Conservation (phyloP, 92 coral and sea anemone genomes). For the Virgularia gustaviana region DNA sequence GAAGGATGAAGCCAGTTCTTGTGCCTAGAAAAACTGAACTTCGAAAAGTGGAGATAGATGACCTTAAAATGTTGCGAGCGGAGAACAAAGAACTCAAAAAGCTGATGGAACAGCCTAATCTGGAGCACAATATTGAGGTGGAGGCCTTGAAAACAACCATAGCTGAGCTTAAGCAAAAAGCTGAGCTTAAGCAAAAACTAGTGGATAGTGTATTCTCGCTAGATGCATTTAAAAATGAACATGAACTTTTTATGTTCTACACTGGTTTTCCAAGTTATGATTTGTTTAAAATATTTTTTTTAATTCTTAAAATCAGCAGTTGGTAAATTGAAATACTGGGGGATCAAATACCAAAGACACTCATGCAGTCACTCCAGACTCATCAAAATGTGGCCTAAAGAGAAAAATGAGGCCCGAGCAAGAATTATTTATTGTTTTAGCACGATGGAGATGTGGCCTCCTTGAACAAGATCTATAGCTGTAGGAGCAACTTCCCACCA, state of each 20-base stretch:
- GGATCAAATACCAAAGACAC: neutral
- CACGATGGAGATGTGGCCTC: slow-evolving; percentile 1
- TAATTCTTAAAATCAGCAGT: slow-evolving; percentile 2
- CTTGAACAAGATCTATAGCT: neutral
- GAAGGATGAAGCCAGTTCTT: neutral
- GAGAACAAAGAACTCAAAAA: neutral
- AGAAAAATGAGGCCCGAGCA: slow-evolving; percentile 3
- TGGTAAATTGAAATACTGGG: neutral
- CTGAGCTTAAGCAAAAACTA: neutral
- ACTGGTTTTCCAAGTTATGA: neutral
- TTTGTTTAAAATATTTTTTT: neutral
- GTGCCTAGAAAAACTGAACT: neutral
- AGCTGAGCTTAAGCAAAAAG: neutral
- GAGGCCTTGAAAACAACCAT: neutral
- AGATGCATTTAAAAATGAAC: neutral
- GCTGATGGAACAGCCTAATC: neutral
- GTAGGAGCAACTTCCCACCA: neutral
- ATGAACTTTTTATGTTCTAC: neutral
- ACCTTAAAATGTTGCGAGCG: neutral
- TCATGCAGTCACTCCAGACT: slow-evolving; percentile 2
- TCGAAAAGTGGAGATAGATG: neutral
- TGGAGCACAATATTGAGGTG: slow-evolving; percentile 2
- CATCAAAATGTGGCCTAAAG: slow-evolving; percentile 3
- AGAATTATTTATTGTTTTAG: neutral
- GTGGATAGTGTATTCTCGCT: slow-evolving; percentile 5